A percentile compares a stretch with the other conserved stretches of the same genome.
These are phyloP conservation scores for Plotosus lineatus DNA, from an alignment of 2,113 vertebrate genomes.

Conservation along the genomic window DNA sequence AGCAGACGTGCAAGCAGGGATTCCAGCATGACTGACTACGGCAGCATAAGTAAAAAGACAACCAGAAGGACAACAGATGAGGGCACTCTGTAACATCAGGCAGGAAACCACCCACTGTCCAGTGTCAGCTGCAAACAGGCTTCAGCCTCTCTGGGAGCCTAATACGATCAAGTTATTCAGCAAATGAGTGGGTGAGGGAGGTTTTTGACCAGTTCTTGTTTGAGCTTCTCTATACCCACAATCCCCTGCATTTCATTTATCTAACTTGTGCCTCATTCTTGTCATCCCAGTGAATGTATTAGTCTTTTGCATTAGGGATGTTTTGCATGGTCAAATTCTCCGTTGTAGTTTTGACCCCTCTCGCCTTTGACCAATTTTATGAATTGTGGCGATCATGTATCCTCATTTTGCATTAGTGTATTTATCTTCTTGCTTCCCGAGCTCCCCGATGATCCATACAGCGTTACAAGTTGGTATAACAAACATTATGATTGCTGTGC, in stretches of 20 bases:
- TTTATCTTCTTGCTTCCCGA: not conserved
- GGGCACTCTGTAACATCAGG: no score
- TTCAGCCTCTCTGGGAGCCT: no score
- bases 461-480: not conserved
- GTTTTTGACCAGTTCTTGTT: not conserved
- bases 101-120: no score
- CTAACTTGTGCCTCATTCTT: not conserved
- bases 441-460: slow-evolving; percentile 6
- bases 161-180: no score
- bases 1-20: no score
- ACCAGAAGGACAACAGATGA: no score
- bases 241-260: not conserved
- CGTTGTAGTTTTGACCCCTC: not conserved
- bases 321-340: not conserved
- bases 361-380: not conserved
- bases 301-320: not conserved
- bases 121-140: no score
- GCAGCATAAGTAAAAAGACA: no score
- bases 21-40: no score
- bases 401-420: not conserved
- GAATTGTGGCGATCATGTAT: not conserved
- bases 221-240: not conserved
- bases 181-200: no score
- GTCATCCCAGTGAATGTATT: not conserved
- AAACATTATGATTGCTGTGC: not conserved